phyloP scores from a whole-genome alignment of 2,797 vertebrate genomes.

The Sebastes kiyomatsui region DNA sequence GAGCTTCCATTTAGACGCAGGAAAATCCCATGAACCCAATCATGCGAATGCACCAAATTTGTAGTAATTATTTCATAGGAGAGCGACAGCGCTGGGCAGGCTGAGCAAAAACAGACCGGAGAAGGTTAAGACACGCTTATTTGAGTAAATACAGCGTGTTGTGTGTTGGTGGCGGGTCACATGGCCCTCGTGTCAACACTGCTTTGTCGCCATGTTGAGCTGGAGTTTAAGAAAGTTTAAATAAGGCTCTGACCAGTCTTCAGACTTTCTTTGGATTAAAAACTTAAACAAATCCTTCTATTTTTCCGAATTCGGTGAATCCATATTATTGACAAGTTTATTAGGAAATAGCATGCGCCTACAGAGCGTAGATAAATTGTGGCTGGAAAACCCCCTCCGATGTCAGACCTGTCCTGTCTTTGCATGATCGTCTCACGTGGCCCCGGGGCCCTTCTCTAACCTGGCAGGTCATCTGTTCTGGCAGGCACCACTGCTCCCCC shows the following conservation, averaged over 20 bases:
- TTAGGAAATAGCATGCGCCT: conserved; percentile 54
- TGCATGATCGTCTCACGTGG: conserved; percentile 44
- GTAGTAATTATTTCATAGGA: conserved; percentile 76
- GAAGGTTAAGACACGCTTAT: conserved; percentile 66
- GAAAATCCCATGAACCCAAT: conserved; percentile 80
- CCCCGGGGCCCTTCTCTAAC: conserved; percentile 46
- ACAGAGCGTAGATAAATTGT: conserved; percentile 44
- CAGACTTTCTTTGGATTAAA: background rate
- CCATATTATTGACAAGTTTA: conserved; percentile 22
- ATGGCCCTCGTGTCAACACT: conserved; percentile 21
- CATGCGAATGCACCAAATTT: conserved; percentile 75
- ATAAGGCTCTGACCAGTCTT: background rate
- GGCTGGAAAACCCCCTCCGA: conserved; percentile 64
- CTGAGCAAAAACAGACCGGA: conserved; percentile 74
- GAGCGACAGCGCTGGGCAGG: conserved; percentile 56
- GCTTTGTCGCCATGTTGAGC: conserved; percentile 35
- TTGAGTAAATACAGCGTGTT: conserved; percentile 67
- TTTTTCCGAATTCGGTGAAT: conserved; percentile 18
- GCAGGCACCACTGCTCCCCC: conserved; percentile 48
- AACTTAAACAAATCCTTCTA: background rate
- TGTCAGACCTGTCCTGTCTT: conserved; percentile 60
- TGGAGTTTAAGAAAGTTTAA: conserved; percentile 23
- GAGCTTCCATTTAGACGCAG: conserved; percentile 68
- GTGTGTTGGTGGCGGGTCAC: conserved; percentile 58
- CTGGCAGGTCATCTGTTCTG: conserved; percentile 70